Base-by-base conservation (phyloP, 2,888 invertebrate species). In the Elegia similella region DNA sequence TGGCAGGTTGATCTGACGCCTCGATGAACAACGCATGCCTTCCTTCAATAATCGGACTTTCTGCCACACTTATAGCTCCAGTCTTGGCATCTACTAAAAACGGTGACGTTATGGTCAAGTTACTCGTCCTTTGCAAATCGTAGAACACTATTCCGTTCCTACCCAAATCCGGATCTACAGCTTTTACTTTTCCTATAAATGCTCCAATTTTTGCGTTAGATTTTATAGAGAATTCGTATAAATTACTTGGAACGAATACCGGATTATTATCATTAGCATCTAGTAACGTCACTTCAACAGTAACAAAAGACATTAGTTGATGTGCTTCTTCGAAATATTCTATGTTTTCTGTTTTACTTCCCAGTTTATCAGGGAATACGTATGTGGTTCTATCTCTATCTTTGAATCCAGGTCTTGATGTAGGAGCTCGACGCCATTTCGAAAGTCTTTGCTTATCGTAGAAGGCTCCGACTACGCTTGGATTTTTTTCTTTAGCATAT, bases 211-310 rank as follows among this genome's bases (percentile, higher is more conserved):
- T 92, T 0, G 94, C 93, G 59, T 95, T 94, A 0, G 94, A 94
- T 57, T 94, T 94, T 0, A 96, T 93, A 52, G 92, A 88, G 70
- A 97, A 96, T 72, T 96, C 95, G 70, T 97, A 97, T 6, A 97
- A 88, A 80, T 97, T 97, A 57, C 94, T 95, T 3, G 96, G 96
- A 23, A 96, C 93, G 73, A 98, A 98, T 29, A 94, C 94, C 0
- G 98, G 98, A 68, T 96, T 96, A 71, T 98, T 98, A 76, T 98
- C 98, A 76, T 98, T 98, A 13, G 98, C 96, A 76, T 98, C 98
- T 0, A 96, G 88, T 29, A 98, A 82, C 0, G 95, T 95, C 0
- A 98, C 95, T 85, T 96, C 96, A 0, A 97, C 95, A 43, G 93
- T 93, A 0, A 96, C 97, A 23, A 78, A 91, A 2, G 92, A 92